Base-by-base conservation (phyloP, 2,113 vertebrate species). In the Forbesichthys agassizii region DNA sequence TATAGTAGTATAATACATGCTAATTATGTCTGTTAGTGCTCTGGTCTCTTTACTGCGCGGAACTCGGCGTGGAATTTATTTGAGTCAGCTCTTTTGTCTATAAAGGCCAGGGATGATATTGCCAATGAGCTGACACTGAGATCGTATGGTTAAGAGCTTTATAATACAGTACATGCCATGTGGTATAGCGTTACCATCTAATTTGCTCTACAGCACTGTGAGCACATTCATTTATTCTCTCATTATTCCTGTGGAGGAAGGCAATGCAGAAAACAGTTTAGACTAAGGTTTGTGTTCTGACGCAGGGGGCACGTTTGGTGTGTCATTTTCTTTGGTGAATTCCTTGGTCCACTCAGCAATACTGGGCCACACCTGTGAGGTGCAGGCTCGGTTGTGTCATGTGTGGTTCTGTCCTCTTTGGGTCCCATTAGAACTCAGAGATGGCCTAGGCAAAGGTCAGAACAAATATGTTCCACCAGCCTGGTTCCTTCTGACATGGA, bases 351-450 rank as follows among this genome's bases (percentile, higher is more conserved):
- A 71, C 47, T 52, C 36, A 77, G 62, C 61, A 48, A 64, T 47
- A 80, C 36, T 66, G 48, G 12, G 66, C 64, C 61, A 16, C 27
- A 66, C 65, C 57, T 66, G 33, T 20, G 60, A 52, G 33, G 52
- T 48, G 47, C 49, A 12, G n/a, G 58, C 36, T 42, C 7, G 36
- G 36, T 42, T 42, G 36, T 42, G 11, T 3, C 46, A 20, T 33
- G 48, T 4, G 18, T 62, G 53, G 66, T 69, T 75, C 66, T 61
- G 77, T 74, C 68, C 75, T 84, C 57, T 78, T 84, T 80, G 73
- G 64, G 71, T 77, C 80, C 71, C 73, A 86, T 87, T 79, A 88
- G 68, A 76, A 20, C 20, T 80, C 84, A 84, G 76, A 75, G 63
- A 71, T 56, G 76, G 74, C 70, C 79, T 13, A 13, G 51, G 73